Base-by-base conservation (phyloP, 1,140 invertebrate species). In the Drosophila biarmipes region DNA sequence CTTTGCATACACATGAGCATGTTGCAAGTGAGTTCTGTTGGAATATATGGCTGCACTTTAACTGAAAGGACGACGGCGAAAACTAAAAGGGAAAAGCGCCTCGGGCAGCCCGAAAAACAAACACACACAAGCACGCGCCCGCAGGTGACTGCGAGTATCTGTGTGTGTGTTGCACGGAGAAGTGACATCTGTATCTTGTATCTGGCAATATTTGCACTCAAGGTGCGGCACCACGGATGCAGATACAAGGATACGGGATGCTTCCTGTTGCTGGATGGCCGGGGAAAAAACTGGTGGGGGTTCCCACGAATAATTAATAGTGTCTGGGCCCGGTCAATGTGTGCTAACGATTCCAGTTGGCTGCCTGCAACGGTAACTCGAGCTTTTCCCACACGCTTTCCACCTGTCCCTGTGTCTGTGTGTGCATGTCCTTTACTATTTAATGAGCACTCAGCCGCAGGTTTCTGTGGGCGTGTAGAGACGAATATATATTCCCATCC, bases 361-460 rank as follows among this genome's bases (percentile, higher is more conserved):
- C 48, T 73, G 57, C 38, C 67, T 73, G 67, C 56, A 73, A 49
- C 37, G 63, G 59, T 67, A 67, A 52, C 63, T 64, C 59, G 63
- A 40, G 29, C 45, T 64, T 67, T 69, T 57, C 48, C 55, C 56
- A 38, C 34, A 40, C 42, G 42, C 46, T 66, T 34, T 40, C 43
- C 46, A 68, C 42, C 49, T 64, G 15, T 48, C 15, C n/a, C 24
- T 19, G 48, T 51, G 8, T 51, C 5, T 51, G 43, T 59, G 43
- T 19, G 37, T 15, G 29, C 63, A 42, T 66, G 34, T 51, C 43
- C 48, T 75, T 82, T 79, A 84, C 80, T 84, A 84, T 85, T 85
- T 76, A 80, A 80, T 85, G 76, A 84, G 71, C 79, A 81, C 78
- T 81, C 72, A 77, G 61, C 67, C 76, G 62, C 76, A 73, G 56